Conservation (phyloP, 1,140 invertebrate species). For the Pectinophora gossypiella region DNA sequence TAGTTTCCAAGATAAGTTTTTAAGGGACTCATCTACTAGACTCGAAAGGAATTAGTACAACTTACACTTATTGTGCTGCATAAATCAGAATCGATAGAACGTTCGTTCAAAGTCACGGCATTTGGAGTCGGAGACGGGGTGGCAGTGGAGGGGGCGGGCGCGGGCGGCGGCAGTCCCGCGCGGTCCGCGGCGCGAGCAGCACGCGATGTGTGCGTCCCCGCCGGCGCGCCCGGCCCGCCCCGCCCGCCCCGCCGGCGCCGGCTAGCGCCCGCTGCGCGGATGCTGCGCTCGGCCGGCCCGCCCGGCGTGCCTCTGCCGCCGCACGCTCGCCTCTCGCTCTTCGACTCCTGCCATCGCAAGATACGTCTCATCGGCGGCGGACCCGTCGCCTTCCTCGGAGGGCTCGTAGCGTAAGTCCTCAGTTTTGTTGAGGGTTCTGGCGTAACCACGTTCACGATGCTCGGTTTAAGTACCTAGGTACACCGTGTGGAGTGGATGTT, state of each 20-base stretch:
- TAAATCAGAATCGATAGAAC: too few species aligned
- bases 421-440: too few species aligned
- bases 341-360: constrained; percentile 83
- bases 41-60: too few species aligned
- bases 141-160: constrained; percentile 13
- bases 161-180: constrained; percentile 46
- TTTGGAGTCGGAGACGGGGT: constrained; percentile 4
- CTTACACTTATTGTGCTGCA: too few species aligned
- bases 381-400: constrained; percentile 79
- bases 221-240: constrained; percentile 41
- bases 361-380: constrained; percentile 80
- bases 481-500: too few species aligned
- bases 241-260: constrained; percentile 42
- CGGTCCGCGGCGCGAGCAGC: constrained; percentile 29
- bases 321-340: constrained; percentile 77
- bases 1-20: too few species aligned
- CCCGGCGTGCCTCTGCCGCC: constrained; percentile 57
- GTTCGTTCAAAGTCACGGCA: constrained; percentile 40
- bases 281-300: constrained; percentile 66
- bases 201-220: constrained; percentile 35
- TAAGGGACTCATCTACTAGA: too few species aligned
- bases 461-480: too few species aligned
- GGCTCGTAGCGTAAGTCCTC: constrained; percentile 81
- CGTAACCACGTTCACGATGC: too few species aligned
- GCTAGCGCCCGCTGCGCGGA: constrained; percentile 50